Evolutionary conservation across 1,140 invertebrate genomes (phyloP).

Genomic region (Palaemon carinicauda): DNA sequence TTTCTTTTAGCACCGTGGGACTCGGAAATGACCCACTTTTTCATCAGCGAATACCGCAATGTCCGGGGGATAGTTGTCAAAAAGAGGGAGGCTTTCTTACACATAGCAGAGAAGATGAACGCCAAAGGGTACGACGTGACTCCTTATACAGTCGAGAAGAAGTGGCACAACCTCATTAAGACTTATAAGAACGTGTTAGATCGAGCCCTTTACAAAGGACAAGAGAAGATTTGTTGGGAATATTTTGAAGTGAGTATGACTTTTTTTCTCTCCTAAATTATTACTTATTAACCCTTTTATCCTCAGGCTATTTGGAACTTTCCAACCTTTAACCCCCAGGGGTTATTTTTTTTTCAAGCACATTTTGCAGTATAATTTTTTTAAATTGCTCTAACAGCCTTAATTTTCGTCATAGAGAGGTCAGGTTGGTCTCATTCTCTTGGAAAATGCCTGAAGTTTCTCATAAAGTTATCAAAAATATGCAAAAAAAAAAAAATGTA

Average conservation of each 20-base stretch:
- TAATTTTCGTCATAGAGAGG: no score
- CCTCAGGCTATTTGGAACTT: no score
- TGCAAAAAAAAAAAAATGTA: no score
- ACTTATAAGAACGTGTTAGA: conserved; percentile 37
- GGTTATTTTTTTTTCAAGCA: no score
- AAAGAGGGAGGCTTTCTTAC: conserved; percentile 34
- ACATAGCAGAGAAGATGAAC: conserved; percentile 43
- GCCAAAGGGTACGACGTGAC: conserved; percentile 34
- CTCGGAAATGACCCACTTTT: conserved; percentile 36
- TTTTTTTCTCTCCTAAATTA: no score
- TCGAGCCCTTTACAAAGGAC: conserved; percentile 24
- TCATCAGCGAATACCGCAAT: conserved; percentile 39
- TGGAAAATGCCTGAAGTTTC: no score
- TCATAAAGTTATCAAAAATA: no score
- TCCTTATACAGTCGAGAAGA: conserved; percentile 40
- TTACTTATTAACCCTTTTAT: no score
- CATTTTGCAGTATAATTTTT: no score
- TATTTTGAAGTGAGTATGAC: conserved; percentile 24
- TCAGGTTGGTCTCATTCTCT: no score
- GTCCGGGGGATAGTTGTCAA: conserved; percentile 29
- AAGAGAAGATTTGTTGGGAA: conserved; percentile 37
- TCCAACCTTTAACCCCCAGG: no score
- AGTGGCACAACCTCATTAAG: conserved; percentile 42
- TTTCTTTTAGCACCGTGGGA: conserved; percentile 26
- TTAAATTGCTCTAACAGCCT: no score